Evolutionary conservation across 2,113 vertebrate species (phyloP).

Genomic region (Sturnus vulgaris): DNA sequence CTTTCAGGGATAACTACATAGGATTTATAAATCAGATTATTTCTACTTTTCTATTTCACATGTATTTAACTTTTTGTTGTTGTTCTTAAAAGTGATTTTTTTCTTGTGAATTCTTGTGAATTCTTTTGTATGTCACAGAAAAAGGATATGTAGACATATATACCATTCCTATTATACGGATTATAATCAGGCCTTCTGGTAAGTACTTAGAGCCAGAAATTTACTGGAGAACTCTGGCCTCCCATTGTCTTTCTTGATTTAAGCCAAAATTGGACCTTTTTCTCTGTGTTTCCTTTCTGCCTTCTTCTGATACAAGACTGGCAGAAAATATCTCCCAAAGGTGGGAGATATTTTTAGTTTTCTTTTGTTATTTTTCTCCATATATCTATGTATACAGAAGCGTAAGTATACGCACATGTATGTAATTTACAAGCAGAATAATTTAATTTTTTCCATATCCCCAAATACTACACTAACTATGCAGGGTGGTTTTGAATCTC

Average conservation of each 20-base stretch:
- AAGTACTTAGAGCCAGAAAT: not conserved
- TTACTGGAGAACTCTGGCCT: not conserved
- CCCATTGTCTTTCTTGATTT: not conserved
- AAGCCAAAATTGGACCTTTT: not conserved
- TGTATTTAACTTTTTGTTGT: not conserved
- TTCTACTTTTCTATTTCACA: not conserved
- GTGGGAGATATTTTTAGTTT: not conserved
- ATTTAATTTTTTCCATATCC: not conserved
- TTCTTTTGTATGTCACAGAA: not conserved
- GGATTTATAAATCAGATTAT: not conserved
- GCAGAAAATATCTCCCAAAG: not conserved
- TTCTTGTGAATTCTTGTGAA: not conserved
- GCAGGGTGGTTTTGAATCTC: fast-evolving
- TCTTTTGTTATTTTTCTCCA: not conserved
- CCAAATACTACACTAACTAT: not conserved
- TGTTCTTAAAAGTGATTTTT: not conserved
- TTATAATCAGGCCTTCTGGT: not conserved
- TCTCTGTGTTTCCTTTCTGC: not conserved
- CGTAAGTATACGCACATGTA: not conserved
- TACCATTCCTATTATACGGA: not conserved
- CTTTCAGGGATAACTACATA: not conserved
- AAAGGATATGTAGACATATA: not conserved
- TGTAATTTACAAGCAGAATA: not conserved
- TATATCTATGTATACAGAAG: fast-evolving
- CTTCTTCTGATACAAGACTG: not conserved